These are phyloP conservation scores for Drosophila paucipuncta DNA, from an alignment of 2,888 invertebrate species.

Conservation along the genomic window DNA sequence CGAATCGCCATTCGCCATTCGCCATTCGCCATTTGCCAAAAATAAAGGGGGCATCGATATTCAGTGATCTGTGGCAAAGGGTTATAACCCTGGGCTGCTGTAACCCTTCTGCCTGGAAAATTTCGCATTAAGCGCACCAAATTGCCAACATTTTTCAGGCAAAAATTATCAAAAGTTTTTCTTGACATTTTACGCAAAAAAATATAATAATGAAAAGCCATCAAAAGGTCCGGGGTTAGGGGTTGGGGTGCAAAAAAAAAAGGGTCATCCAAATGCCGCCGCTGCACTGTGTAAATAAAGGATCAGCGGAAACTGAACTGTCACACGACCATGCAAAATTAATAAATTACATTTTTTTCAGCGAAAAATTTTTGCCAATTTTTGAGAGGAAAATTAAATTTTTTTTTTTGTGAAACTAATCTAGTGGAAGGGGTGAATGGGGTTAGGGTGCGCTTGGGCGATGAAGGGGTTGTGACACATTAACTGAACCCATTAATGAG, in stretches of 20 bases:
- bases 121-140: slow-evolving; percentile 71
- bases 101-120: slow-evolving; percentile 61
- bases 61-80: slow-evolving; percentile 46
- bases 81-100: slow-evolving; percentile 22
- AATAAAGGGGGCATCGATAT: slow-evolving; percentile 42
- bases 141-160: slow-evolving; percentile 44
- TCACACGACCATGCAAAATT: slow-evolving; percentile 73
- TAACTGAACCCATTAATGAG: slow-evolving; percentile 84
- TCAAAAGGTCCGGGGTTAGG: slow-evolving; percentile 45
- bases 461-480: slow-evolving; percentile 82
- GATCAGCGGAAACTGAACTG: slow-evolving; percentile 64
- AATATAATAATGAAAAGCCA: slow-evolving; percentile 1
- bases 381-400: slow-evolving; percentile 64
- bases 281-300: slow-evolving; percentile 76
- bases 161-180: slow-evolving; percentile 23
- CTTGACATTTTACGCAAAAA: slow-evolving; percentile 43
- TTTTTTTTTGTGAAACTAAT: slow-evolving; percentile 49
- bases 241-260: slow-evolving; percentile 57
- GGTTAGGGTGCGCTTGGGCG: slow-evolving; percentile 12
- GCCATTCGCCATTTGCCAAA: neutral
- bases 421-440: slow-evolving; percentile 49
- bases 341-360: slow-evolving; percentile 69
- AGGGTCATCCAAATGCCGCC: slow-evolving; percentile 73
- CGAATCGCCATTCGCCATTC: neutral
- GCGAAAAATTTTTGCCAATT: slow-evolving; percentile 64